Evolutionary conservation across 2,797 vertebrate genomes (phyloP).

Genomic region (Tokudaia muenninki): DNA sequence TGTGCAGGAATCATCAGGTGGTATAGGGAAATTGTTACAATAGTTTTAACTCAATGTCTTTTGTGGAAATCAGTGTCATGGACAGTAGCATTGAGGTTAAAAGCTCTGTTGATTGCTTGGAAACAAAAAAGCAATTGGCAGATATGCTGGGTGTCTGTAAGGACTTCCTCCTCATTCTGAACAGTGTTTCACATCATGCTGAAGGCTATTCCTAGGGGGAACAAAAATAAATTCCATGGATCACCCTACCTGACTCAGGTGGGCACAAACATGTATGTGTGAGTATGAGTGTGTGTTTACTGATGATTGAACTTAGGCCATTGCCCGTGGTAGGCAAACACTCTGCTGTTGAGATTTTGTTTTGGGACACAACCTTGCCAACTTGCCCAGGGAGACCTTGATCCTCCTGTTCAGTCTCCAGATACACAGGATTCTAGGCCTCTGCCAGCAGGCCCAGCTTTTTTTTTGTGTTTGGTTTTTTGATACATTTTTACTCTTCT

Average conservation of each 20-base stretch:
- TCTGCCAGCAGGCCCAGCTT: neutral
- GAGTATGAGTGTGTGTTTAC: neutral
- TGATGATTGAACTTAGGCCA: neutral
- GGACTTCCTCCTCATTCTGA: slow-evolving; percentile 19
- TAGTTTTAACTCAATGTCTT: neutral
- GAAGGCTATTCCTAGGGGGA: neutral
- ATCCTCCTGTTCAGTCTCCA: neutral
- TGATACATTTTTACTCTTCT: neutral
- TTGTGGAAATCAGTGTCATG: slow-evolving; percentile 14
- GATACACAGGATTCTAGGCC: neutral
- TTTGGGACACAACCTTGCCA: neutral
- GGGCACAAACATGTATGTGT: neutral
- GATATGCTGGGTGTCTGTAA: slow-evolving; percentile 6
- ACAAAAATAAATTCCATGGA: neutral
- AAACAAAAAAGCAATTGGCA: neutral
- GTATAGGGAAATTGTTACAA: neutral
- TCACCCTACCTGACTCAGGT: neutral
- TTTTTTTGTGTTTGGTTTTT: neutral
- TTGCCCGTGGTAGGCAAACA: neutral
- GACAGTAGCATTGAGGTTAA: slow-evolving; percentile 18
- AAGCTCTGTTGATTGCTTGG: neutral
- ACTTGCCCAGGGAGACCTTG: neutral
- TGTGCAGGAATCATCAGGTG: neutral
- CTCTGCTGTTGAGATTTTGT: neutral
- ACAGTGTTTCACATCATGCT: slow-evolving; percentile 9